Evolutionary conservation across 1,140 invertebrate species (phyloP), one percentile per base, ranked within the genome.

Genomic region (Brachionus asplanchnoidis): DNA sequence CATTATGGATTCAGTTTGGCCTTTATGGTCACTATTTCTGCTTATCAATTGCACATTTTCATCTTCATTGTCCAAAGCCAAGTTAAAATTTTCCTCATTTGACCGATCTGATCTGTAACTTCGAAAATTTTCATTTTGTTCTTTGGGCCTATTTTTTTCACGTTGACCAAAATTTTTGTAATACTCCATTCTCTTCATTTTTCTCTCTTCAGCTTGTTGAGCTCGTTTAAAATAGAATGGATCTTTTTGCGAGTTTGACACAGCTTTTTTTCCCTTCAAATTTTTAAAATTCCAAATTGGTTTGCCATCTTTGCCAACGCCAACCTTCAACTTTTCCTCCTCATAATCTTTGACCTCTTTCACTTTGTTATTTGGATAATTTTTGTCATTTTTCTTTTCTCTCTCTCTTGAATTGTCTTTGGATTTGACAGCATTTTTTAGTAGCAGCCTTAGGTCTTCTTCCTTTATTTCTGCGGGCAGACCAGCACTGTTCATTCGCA

Each of bases 221-320:
- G 84, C 85, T 75, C 87, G 88, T 84, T 87, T 73, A 42, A 86
- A 75, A 84, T 87, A 88, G 85, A 87, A 86, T 32, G 87, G 88
- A 86, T 90, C 89, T 85, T 86, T 87, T 85, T 89, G 87, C 1
- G 89, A 89, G 65, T 89, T 88, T 75, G 88, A 88, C 26, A 86
- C 73, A 3, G 86, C 84, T 28, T 86, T 87, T 77, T 87, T 87
- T 26, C 86, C 84, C 75, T 86, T 77, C 20, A 85, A 84, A 82
- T 88, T 88, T 84, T 88, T 87, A 85, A 87, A 87, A 80, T 88
- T 88, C 89, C 89, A 89, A 20, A 85, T 85, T 20, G 87, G 86
- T 86, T 86, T 86, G 56, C 86, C 88, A 86, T 87, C 87, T 87
- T 53, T 78, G 85, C 85, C 80, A 83, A 86, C 86, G 66, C 85